Percentiles rank a stretch among this genome's conserved stretches.
Evolutionary conservation across 2,797 vertebrate species (phyloP).

Genomic region (Sebastes alutus): DNA sequence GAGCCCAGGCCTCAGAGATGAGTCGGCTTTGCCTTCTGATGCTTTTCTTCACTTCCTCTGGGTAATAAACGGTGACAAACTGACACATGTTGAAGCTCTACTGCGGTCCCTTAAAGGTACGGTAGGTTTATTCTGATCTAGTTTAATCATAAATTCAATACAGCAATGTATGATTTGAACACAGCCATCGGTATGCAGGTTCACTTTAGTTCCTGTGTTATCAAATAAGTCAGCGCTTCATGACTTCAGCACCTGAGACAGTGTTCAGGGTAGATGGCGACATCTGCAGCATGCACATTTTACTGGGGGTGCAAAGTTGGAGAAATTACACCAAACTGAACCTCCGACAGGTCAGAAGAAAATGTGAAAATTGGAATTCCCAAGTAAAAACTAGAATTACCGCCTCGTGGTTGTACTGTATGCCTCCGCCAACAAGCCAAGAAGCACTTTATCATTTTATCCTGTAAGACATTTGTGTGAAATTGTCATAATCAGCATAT

Average conservation of each 20-base stretch:
- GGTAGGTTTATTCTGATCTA: constrained; percentile 4
- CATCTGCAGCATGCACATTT: background rate
- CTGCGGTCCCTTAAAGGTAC: constrained; percentile 13
- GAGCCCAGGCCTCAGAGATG: constrained; percentile 14
- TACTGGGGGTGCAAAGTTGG: background rate
- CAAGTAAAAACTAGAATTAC: no score
- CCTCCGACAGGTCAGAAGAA: background rate
- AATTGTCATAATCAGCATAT: no score
- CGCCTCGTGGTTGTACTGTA: no score
- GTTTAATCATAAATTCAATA: constrained; percentile 9
- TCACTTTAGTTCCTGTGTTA: background rate
- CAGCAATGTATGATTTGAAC: background rate
- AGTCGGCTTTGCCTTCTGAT: constrained; percentile 36
- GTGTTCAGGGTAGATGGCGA: background rate
- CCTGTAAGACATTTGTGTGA: no score
- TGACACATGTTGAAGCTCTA: constrained; percentile 7
- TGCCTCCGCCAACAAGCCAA: no score
- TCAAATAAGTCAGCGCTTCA: background rate
- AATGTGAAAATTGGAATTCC: background rate
- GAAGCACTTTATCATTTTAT: no score
- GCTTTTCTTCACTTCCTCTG: constrained; percentile 29
- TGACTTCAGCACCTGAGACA: constrained; percentile 1
- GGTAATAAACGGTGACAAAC: constrained; percentile 9
- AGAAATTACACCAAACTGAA: background rate
- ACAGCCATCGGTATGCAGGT: background rate